Evolutionary conservation across 2,113 vertebrate genomes (phyloP).

Genomic region (Platichthys flesus): DNA sequence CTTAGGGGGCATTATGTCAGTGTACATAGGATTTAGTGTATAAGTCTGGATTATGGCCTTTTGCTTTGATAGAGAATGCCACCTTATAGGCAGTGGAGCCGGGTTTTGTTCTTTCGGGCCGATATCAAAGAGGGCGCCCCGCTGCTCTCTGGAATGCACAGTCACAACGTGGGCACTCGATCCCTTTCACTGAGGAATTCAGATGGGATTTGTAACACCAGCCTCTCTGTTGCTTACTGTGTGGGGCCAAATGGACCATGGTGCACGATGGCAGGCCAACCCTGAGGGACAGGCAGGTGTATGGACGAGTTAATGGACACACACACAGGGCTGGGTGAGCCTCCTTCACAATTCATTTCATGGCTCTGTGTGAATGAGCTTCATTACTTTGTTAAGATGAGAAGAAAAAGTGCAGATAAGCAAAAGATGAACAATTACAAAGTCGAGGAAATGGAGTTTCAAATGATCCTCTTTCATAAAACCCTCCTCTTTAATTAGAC

Average conservation of each 20-base stretch:
- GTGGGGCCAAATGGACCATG: conserved; percentile 39
- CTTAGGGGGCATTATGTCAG: conserved; percentile 82
- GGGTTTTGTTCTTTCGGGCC: conserved; percentile 68
- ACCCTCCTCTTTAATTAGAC: not conserved
- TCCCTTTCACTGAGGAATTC: conserved; percentile 59
- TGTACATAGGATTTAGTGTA: conserved; percentile 80
- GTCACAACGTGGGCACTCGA: conserved; percentile 68
- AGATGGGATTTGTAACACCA: conserved; percentile 62
- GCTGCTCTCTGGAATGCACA: conserved; percentile 59
- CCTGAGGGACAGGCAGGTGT: not conserved
- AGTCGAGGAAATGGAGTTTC: not conserved
- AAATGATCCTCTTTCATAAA: conserved; percentile 15
- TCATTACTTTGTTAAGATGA: conserved; percentile 12
- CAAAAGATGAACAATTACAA: conserved; percentile 10
- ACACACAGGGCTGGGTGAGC: not conserved
- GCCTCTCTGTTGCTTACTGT: conserved; percentile 35
- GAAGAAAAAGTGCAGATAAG: conserved; percentile 23
- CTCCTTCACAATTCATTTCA: conserved; percentile 18
- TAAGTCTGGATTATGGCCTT: conserved; percentile 82
- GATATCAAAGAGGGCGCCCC: conserved; percentile 69
- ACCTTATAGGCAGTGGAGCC: conserved; percentile 71
- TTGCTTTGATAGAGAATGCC: conserved; percentile 80
- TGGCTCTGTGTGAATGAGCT: conserved; percentile 14
- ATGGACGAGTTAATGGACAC: not conserved
- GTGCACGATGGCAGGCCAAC: conserved; percentile 14